phyloP scores from a whole-genome alignment of 2,113 vertebrate species.

The Ictidomys tridecemlineatus region DNA sequence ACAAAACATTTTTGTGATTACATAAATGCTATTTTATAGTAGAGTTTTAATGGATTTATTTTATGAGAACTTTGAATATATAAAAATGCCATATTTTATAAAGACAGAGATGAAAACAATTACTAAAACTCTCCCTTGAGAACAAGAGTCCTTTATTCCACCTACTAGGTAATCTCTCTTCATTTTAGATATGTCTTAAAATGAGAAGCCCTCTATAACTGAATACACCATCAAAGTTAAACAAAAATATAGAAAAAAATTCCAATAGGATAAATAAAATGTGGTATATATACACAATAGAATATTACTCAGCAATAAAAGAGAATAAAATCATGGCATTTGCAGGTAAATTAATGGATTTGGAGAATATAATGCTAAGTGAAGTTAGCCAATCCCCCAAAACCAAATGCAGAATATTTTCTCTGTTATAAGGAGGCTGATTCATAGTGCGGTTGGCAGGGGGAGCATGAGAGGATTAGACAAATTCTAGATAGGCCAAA shows the following conservation, averaged over 20 bases:
- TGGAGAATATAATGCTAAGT: too few species aligned
- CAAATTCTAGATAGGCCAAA: too few species aligned
- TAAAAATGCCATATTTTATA: neutral
- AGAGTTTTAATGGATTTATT: constrained; percentile 14
- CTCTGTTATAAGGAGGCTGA: too few species aligned
- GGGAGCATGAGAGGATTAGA: too few species aligned
- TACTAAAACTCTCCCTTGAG: neutral
- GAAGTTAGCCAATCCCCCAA: too few species aligned
- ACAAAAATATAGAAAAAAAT: neutral
- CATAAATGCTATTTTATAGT: neutral
- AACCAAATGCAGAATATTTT: too few species aligned
- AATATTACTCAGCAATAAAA: too few species aligned
- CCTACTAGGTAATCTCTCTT: neutral
- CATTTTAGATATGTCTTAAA: neutral
- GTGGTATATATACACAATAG: too few species aligned
- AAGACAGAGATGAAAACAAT: neutral
- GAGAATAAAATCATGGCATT: too few species aligned
- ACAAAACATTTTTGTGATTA: constrained; percentile 33
- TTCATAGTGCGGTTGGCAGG: too few species aligned
- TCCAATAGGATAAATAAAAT: neutral
- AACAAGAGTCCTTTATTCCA: neutral
- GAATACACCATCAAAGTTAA: neutral
- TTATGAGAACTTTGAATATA: neutral
- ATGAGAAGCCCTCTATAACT: neutral
- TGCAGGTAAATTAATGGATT: too few species aligned